These are phyloP conservation scores for Creontiades dilutus DNA, from an alignment of 2,888 invertebrate species.

Conservation along the genomic window DNA sequence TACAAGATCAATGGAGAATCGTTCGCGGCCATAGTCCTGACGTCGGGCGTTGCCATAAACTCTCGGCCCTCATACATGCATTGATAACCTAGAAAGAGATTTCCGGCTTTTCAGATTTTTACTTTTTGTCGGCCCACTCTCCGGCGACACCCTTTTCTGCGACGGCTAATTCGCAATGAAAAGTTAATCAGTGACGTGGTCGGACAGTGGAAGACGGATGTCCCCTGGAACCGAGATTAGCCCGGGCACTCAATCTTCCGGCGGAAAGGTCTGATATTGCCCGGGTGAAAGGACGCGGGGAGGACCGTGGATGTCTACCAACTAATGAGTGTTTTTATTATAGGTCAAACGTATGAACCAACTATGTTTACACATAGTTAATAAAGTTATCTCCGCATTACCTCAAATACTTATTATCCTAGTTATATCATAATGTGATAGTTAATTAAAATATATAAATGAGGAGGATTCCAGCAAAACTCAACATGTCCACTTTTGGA, in stretches of 20 bases:
- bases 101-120: neutral
- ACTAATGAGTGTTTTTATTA: neutral
- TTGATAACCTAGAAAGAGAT: neutral
- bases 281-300: neutral
- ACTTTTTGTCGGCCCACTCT: neutral
- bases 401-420: too few species aligned
- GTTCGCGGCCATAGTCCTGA: too few species aligned
- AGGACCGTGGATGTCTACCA: neutral
- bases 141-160: neutral
- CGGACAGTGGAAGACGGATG: slow-evolving; percentile 50
- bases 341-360: neutral
- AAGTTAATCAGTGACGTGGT: slow-evolving; percentile 27
- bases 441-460: too few species aligned
- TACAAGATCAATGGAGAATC: too few species aligned
- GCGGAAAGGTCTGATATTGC: neutral
- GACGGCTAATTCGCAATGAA: slow-evolving; percentile 20
- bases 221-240: slow-evolving; percentile 61
- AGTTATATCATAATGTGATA: too few species aligned
- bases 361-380: too few species aligned
- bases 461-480: too few species aligned
- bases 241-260: slow-evolving; percentile 43
- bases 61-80: too few species aligned
- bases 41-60: too few species aligned
- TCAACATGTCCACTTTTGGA: too few species aligned
- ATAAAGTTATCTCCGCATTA: too few species aligned